Base-by-base conservation (phyloP, 2,888 invertebrate genomes). In the Melanotus villosus region DNA sequence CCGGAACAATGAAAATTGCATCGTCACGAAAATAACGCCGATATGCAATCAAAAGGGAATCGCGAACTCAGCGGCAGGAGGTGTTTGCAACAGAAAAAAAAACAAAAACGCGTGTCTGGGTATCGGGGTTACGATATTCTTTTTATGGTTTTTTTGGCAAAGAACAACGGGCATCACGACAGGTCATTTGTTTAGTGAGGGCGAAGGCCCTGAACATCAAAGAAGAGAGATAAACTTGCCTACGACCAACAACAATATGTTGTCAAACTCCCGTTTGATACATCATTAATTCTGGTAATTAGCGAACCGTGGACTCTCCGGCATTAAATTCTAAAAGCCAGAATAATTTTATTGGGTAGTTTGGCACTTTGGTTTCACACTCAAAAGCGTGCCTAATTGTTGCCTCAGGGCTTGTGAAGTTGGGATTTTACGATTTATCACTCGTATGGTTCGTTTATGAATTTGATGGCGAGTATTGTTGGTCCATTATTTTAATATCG, bases 241-340 rank as follows among this genome's bases (percentile, higher is more conserved):
- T 26, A 7, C 26, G 26, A 38, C 47, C 47, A 26, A 23, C n/a
- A 45, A 26, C 47, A 47, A 47, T 47, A 47, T 47, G 47, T 47
- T 47, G 47, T 23, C 47, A 47, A 47, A 47, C 47, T 47, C 47
- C 23, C 23, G 23, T 47, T 47, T 47, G 47, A 47, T 47, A 47
- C 47, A 21, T 47, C 47, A 47, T 47, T 47, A 47, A 47, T 47
- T 47, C 19, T 6, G 47, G 47, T 47, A 47, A 47, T 47, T 47
- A 47, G 23, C 47, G 47, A 47, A 26, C 19, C 47, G 47, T 47
- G 47, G 14, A 14, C 18, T 14, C 18, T 5, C 41, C 1, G 16
- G 41, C 41, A 9, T 14, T 41, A 14, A 9, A 14, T 5, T 34
- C 16, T 16, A 41, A 41, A 41, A 16, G 16, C 41, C 1, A 9